Percentiles rank a stretch among this genome's conserved stretches.
Conservation (phyloP, 2,113 vertebrate genomes). For the Spilogale gracilis region DNA sequence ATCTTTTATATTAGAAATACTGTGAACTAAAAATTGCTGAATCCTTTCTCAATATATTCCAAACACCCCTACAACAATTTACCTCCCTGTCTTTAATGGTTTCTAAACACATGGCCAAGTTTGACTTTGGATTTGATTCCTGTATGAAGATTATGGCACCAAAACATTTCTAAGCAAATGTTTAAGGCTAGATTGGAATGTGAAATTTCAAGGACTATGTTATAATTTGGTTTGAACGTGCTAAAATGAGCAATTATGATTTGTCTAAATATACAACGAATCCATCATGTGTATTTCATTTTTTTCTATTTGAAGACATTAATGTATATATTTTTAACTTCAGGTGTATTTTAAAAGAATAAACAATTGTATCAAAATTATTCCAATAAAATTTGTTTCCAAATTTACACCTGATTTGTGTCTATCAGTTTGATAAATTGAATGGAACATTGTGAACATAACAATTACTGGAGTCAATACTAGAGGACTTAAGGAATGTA, state of each 20-base stretch:
- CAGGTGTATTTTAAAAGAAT: slow-evolving; percentile 82
- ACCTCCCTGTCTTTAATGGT: neutral
- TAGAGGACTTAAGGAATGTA: neutral
- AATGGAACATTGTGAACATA: neutral
- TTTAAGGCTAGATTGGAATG: slow-evolving; percentile 47
- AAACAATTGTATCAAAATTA: slow-evolving; percentile 80
- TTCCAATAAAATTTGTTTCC: slow-evolving; percentile 87
- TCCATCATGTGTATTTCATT: slow-evolving; percentile 75
- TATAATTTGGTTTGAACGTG: slow-evolving; percentile 75
- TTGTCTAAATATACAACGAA: slow-evolving; percentile 82
- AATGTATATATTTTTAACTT: slow-evolving; percentile 79
- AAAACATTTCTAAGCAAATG: slow-evolving; percentile 53
- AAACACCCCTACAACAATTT: neutral
- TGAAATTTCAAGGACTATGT: slow-evolving; percentile 41
- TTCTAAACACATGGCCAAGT: neutral
- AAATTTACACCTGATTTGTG: slow-evolving; percentile 43
- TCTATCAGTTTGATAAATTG: neutral
- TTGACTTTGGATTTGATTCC: neutral
- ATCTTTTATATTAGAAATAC: slow-evolving; percentile 74
- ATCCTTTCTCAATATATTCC: slow-evolving; percentile 49
- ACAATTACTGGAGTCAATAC: neutral
- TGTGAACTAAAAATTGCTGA: slow-evolving; percentile 79
- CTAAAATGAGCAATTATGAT: slow-evolving; percentile 64
- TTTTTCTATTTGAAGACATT: slow-evolving; percentile 86
- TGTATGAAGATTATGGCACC: slow-evolving; percentile 8